phyloP scores from a whole-genome alignment of 1,140 invertebrate genomes.

The Samia ricini region DNA sequence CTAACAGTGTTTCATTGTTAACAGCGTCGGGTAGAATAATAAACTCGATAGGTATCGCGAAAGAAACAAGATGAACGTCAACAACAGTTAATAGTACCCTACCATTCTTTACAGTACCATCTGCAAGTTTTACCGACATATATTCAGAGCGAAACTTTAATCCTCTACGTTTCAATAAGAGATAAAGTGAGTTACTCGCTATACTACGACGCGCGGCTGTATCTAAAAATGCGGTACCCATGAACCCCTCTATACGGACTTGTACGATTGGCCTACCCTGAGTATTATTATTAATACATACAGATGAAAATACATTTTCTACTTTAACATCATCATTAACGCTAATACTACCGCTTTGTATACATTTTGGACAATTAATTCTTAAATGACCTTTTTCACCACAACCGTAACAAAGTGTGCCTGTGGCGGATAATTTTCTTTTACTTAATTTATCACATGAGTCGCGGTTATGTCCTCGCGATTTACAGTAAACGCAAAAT shows the following conservation, averaged over 20 bases:
- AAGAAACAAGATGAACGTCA: neutral
- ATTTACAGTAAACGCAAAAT: no score
- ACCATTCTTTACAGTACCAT: neutral
- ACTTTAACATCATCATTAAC: neutral
- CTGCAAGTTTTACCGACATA: slow-evolving; percentile 2
- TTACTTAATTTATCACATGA: no score
- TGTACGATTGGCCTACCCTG: slow-evolving; percentile 2
- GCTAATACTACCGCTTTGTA: no score
- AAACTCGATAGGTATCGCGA: neutral
- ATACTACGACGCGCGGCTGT: slow-evolving; percentile 4
- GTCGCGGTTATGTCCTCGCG: no score
- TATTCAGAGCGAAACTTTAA: neutral
- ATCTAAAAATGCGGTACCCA: slow-evolving; percentile 2
- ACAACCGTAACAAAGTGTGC: no score
- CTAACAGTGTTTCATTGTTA: slow-evolving; percentile 6
- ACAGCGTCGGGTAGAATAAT: slow-evolving; percentile 1
- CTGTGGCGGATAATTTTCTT: no score
- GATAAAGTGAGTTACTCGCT: slow-evolving; percentile 2
- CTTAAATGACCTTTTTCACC: no score
- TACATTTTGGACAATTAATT: no score
- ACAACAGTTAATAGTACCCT: neutral
- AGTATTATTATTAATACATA: neutral
- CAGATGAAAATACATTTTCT: neutral
- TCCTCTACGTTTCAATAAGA: neutral
- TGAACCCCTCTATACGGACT: neutral